Evolutionary conservation across 2,888 invertebrate species (phyloP), one percentile per base, ranked within the genome.

Genomic region (Cactoblastis cactorum): DNA sequence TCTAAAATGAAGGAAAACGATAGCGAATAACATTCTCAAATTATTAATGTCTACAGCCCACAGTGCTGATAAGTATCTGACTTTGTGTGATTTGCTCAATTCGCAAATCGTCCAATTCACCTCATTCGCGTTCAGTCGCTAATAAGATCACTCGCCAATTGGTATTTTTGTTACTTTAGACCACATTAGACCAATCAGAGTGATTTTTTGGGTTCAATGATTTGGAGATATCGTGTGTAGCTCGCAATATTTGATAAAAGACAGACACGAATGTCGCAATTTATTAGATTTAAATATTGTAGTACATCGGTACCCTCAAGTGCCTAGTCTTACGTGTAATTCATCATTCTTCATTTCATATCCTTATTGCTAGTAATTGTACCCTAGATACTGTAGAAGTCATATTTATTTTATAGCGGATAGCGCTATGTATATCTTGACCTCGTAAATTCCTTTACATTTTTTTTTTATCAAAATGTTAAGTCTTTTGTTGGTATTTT

Each of bases 391-490:
- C 1, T 15, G 33, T 1, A 15, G 6, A 15, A 5, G 1, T 12
- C 3, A 22, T 22, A 6, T 1, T 15, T 43, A 22, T 32, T 14
- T 43, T 28, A 34, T n/a, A 12, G 18, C 34, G 37, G 17, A 15
- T 35, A 15, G 24, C 37, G 47, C 11, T 11, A 11, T n/a, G n/a
- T n/a, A n/a, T n/a, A 2, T 6, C n/a, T 38, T 17, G 17, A 28
- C 18, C 22, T 28, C 8, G 9, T 38, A n/a, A 24, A 28, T 48
- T 48, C 47, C 37, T 37, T 22, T 48, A 38, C 47, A 48, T 48
- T 48, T 48, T 48, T 38, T n/a, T n/a, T n/a, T 48, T 38, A 48
- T 37, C 6, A 22, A 48, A 48, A 48, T 48, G 47, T 48, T 48
- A 24, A 37, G 14, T 6, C 33, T 22, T 6, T 45, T 45, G 15